These are phyloP conservation scores for Aphodius sticticus DNA, from an alignment of 2,888 invertebrate genomes.

Conservation along the genomic window DNA sequence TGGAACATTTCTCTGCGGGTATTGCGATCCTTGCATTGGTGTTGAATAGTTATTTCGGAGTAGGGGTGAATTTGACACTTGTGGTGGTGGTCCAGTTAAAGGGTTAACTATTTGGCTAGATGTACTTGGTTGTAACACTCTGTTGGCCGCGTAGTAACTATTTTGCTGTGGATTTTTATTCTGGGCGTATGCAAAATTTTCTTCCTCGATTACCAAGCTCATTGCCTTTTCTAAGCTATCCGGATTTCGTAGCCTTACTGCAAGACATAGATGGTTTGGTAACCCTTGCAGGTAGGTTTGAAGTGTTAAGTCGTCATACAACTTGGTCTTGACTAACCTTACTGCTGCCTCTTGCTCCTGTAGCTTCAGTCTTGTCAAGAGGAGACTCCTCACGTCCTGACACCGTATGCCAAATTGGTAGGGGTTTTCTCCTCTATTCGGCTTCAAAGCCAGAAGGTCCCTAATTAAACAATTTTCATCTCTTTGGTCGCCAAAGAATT, in stretches of 20 bases:
- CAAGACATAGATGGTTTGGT: background rate
- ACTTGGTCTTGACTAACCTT: too few relatives aligned
- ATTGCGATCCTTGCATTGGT: background rate
- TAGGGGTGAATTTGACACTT: background rate
- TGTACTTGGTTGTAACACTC: background rate
- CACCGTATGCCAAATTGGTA: too few relatives aligned
- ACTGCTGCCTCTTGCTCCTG: too few relatives aligned
- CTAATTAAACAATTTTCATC: too few relatives aligned
- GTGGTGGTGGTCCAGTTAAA: background rate
- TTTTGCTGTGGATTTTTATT: background rate
- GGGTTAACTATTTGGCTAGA: background rate
- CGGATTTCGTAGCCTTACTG: background rate
- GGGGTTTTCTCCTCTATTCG: too few relatives aligned
- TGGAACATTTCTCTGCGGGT: background rate
- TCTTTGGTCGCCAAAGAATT: too few relatives aligned
- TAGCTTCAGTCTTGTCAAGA: too few relatives aligned
- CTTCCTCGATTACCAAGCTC: background rate
- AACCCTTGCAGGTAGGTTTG: background rate
- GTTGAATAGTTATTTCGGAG: background rate
- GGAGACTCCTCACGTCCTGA: too few relatives aligned
- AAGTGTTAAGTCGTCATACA: too few relatives aligned
- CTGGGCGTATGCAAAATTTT: constrained; percentile 15
- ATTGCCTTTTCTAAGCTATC: constrained; percentile 5
- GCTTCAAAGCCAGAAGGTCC: too few relatives aligned
- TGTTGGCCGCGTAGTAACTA: background rate